These are phyloP conservation scores for Apocrypta bakeri DNA, from an alignment of 1,140 invertebrate species.

Conservation along the genomic window DNA sequence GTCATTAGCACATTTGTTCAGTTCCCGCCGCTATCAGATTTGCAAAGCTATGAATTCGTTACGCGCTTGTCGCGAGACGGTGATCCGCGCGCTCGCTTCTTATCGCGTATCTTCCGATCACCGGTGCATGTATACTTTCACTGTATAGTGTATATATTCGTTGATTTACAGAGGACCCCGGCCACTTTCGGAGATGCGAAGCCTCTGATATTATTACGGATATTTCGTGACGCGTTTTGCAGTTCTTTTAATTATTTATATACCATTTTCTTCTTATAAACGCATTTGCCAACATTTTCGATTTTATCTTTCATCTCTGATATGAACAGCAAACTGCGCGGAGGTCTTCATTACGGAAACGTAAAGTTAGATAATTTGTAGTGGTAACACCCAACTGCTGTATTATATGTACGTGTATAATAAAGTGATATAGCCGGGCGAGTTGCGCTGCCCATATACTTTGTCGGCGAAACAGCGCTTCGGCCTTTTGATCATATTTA, in stretches of 20 bases:
- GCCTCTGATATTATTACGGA: too few species aligned
- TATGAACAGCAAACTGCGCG: background rate
- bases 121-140: background rate
- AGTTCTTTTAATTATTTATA: too few species aligned
- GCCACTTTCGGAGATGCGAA: too few species aligned
- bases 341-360: background rate
- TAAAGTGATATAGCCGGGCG: background rate
- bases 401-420: background rate
- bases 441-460: background rate
- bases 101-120: constrained; percentile 5
- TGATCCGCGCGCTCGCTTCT: background rate
- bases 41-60: background rate
- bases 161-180: background rate
- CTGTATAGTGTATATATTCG: background rate
- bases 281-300: background rate
- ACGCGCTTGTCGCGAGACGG: background rate
- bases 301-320: background rate
- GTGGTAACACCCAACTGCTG: background rate
- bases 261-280: background rate
- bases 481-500: background rate
- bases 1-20: too few species aligned
- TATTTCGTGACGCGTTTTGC: too few species aligned
- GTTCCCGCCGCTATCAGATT: too few species aligned
- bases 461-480: background rate
- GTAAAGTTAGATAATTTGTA: background rate